phyloP scores from a whole-genome alignment of 2,113 vertebrate genomes.

The Tylochromis polylepis region DNA sequence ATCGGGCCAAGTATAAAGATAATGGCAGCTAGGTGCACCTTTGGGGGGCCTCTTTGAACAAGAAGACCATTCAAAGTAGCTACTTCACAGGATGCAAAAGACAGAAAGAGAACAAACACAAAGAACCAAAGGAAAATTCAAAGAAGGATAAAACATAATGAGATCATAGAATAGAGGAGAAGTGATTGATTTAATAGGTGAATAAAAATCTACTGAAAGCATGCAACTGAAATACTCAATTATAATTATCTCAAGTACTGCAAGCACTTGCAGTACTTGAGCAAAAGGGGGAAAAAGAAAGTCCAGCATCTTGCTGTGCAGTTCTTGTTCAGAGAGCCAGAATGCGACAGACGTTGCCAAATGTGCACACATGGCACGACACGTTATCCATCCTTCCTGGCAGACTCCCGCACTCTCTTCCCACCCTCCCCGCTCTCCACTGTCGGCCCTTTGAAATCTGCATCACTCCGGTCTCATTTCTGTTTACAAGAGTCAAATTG shows the following conservation, averaged over 20 bases:
- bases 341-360: neutral
- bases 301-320: neutral
- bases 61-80: neutral
- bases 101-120: neutral
- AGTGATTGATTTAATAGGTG: neutral
- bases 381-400: conserved; percentile 31
- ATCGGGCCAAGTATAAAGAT: neutral
- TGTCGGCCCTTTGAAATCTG: conserved; percentile 34
- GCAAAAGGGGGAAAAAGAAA: neutral
- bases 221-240: neutral
- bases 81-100: neutral
- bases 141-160: neutral
- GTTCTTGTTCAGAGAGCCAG: neutral
- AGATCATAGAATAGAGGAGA: neutral
- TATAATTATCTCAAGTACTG: neutral
- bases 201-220: neutral
- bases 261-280: neutral
- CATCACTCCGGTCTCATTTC: conserved; percentile 38
- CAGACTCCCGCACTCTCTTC: neutral
- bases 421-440: neutral
- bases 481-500: conserved; percentile 67
- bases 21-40: neutral
- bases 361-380: conserved; percentile 9
- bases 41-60: neutral
- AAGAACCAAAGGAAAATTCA: neutral